Evolutionary conservation across 1,140 invertebrate species (phyloP), one percentile per base, ranked within the genome.

Genomic region (Drosophila willistoni): DNA sequence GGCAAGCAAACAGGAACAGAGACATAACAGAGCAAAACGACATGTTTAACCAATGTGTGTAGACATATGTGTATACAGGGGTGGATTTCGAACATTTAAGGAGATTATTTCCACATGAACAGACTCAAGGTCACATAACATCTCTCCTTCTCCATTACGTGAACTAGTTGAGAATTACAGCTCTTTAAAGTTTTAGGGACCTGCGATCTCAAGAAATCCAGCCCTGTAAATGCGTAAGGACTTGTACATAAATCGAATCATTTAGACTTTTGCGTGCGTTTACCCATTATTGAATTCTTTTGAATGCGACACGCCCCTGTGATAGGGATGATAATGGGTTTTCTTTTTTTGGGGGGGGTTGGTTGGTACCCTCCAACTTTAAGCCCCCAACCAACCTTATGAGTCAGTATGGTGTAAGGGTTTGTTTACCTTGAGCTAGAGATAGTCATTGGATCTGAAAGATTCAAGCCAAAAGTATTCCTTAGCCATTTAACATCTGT

Each of bases 1-100:
- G 63, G 73, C 65, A 76, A 55, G 65, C 33, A 29, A 59, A 51
- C 36, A 68, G 44, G 44, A 71, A 33, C 63, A 55, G 13, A 55
- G 13, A 44, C 19, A 14, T 12, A 12, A 56, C n/a, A 55, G 10
- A n/a, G 19, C 57, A 36, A 55, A 9, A 13, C 29, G 73, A n/a
- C 55, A 51, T 51, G 10, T 51, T 51, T 51, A 19, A 41, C 34
- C 9, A 10, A 29, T 29, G n/a, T 10, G 17, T 51, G 44, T 10
- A 47, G 17, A 47, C 44, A 47, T 10, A 47, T 47, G 14, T 9
- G 14, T 9, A 47, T 14, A 47, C 44, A 22, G 44, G 44, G 44
- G 44, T 22, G 44, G 17, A 51, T 51, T 51, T 51, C 2, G 3
- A 12, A 12, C 19, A 51, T 22, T 3, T 22, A 9, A 12, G 44